phyloP scores from a whole-genome alignment of 2,797 vertebrate genomes.

The Ciconia nigra region DNA sequence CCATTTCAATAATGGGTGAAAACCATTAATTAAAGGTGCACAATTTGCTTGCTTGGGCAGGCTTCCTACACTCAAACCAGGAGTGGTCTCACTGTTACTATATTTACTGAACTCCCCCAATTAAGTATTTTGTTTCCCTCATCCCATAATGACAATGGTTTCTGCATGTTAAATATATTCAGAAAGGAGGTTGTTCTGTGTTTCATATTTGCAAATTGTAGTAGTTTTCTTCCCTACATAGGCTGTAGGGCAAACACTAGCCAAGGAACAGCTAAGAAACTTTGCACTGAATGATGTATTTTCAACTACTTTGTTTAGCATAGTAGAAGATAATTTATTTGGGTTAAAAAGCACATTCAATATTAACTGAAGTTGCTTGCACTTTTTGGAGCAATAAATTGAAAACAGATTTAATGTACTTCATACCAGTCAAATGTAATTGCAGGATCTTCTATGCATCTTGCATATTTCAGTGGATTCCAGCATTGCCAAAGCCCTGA shows the following conservation, averaged over 20 bases:
- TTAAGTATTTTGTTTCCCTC: slow-evolving; percentile 26
- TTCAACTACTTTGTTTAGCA: background rate
- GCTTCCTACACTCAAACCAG: background rate
- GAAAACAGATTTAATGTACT: background rate
- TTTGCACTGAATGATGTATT: background rate
- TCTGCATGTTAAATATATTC: background rate
- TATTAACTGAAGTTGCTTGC: background rate
- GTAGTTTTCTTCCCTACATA: background rate
- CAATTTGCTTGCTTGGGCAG: slow-evolving; percentile 26
- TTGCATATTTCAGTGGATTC: background rate
- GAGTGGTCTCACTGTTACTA: slow-evolving; percentile 14
- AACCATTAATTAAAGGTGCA: slow-evolving; percentile 27
- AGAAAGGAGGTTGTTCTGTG: background rate
- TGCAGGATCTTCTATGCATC: background rate
- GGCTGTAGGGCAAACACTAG: background rate
- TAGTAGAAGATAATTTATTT: background rate
- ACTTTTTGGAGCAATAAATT: background rate
- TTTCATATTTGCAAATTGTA: background rate
- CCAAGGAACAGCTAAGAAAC: background rate
- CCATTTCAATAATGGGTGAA: background rate
- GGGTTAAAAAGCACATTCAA: background rate
- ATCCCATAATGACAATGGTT: background rate
- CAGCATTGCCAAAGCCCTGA: background rate
- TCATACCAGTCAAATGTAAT: background rate
- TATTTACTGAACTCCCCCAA: slow-evolving; percentile 19